These are phyloP conservation scores for Heliconius charithonia DNA, from an alignment of 2,888 invertebrate genomes.

Conservation along the genomic window DNA sequence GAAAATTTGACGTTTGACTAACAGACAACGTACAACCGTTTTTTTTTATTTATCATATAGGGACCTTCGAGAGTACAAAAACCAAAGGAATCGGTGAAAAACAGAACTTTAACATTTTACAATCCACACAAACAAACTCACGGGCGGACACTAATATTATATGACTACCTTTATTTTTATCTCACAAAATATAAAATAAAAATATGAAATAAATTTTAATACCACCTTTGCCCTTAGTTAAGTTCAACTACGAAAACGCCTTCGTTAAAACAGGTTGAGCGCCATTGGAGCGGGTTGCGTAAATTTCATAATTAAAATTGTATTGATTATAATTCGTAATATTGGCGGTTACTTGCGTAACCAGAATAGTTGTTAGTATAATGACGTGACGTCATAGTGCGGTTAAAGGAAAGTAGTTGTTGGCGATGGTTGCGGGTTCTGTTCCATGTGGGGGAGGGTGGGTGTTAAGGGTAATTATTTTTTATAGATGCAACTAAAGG, in stretches of 20 bases:
- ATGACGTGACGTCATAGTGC: neutral
- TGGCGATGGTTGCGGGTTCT: neutral
- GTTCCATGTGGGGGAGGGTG: neutral
- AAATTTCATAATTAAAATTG: neutral
- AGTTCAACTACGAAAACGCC: neutral
- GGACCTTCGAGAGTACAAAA: too few species aligned
- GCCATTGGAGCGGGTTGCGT: conserved; percentile 4
- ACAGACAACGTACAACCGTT: too few species aligned
- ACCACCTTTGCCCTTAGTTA: neutral
- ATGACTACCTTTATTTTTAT: too few species aligned
- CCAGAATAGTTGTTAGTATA: neutral
- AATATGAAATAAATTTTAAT: neutral
- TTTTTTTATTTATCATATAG: too few species aligned
- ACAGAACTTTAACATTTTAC: too few species aligned
- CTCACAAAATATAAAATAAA: too few species aligned
- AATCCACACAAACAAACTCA: too few species aligned
- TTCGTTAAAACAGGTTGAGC: conserved; percentile 1
- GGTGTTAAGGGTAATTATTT: too few species aligned
- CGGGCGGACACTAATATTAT: too few species aligned
- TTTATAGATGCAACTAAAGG: too few species aligned
- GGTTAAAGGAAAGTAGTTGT: neutral
- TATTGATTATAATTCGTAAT: neutral
- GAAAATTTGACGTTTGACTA: too few species aligned
- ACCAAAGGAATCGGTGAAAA: too few species aligned
- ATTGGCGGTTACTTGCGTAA: conserved; percentile 4